These are phyloP conservation scores for Coelinius sp. DNA, from an alignment of 2,888 invertebrate species.

Conservation along the genomic window DNA sequence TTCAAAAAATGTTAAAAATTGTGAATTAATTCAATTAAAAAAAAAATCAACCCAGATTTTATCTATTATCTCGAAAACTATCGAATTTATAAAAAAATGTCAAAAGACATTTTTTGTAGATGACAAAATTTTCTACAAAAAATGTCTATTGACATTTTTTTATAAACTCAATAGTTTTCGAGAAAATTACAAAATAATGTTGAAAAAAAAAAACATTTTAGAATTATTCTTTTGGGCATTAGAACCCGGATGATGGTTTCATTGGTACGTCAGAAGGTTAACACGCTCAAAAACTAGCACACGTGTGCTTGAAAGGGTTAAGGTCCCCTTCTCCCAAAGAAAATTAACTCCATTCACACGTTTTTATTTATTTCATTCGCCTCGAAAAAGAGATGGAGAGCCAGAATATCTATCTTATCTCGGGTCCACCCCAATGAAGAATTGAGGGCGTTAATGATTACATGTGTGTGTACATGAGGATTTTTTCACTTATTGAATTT, in stretches of 20 bases:
- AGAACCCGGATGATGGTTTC: not conserved
- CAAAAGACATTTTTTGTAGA: too few relatives aligned
- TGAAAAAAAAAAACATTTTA: not conserved
- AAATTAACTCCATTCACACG: constrained; percentile 21
- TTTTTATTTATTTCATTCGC: constrained; percentile 1
- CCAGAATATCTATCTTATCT: constrained; percentile 17
- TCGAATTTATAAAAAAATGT: too few relatives aligned
- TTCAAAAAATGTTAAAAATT: not conserved
- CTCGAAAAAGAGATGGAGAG: constrained; percentile 16
- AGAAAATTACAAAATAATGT: too few relatives aligned
- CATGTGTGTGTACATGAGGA: constrained; percentile 45
- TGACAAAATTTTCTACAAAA: not conserved
- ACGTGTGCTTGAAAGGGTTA: constrained; percentile 9
- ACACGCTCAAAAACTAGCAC: not conserved
- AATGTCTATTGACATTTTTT: too few relatives aligned
- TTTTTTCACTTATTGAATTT: constrained; percentile 6
- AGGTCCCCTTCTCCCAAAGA: not conserved
- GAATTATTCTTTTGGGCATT: not conserved
- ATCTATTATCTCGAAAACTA: too few relatives aligned
- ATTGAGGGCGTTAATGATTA: constrained; percentile 58
- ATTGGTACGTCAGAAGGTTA: not conserved
- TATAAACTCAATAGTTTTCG: too few relatives aligned
- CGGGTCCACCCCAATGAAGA: constrained; percentile 12
- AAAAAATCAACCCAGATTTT: too few relatives aligned
- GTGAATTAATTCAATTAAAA: too few relatives aligned